A percentile compares a stretch with the other conserved stretches of the same genome.
These are phyloP conservation scores for Panagrolaimus sp. DNA, from an alignment of 1,140 invertebrate genomes.

Conservation along the genomic window DNA sequence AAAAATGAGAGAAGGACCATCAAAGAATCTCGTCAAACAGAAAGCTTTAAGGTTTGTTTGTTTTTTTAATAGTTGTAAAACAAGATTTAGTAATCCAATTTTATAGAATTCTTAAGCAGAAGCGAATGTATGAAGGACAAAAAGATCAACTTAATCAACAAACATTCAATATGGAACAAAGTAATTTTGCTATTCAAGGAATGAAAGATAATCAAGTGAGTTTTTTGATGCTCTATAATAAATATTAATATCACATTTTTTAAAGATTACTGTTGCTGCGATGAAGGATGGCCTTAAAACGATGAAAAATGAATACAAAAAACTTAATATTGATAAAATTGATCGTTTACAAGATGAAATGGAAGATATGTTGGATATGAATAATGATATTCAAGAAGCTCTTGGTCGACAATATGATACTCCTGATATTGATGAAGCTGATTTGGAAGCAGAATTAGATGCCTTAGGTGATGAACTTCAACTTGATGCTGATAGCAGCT, in stretches of 20 bases:
- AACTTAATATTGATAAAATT: constrained; percentile 94
- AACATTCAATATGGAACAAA: constrained; percentile 97
- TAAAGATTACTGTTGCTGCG: constrained; percentile 69
- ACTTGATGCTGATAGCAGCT: constrained; percentile 83
- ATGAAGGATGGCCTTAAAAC: constrained; percentile 95
- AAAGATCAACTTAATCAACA: constrained; percentile 84
- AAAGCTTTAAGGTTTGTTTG: constrained; percentile 54
- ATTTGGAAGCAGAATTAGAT: constrained; percentile 88
- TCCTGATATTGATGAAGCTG: constrained; percentile 95
- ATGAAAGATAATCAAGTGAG: constrained; percentile 96
- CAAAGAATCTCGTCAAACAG: constrained; percentile 66
- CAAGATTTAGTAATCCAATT: constrained; percentile 25
- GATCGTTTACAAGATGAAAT: constrained; percentile 96
- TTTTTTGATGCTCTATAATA: neutral
- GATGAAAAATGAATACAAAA: constrained; percentile 98
- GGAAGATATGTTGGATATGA: constrained; percentile 93
- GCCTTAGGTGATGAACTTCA: constrained; percentile 90
- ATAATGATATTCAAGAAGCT: constrained; percentile 94
- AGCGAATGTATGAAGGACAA: constrained; percentile 93
- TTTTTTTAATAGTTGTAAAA: constrained; percentile 6
- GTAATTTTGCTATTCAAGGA: constrained; percentile 94
- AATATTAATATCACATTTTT: constrained; percentile 21
- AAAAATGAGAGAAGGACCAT: constrained; percentile 96
- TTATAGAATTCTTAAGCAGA: constrained; percentile 81
- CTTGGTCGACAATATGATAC: constrained; percentile 88